Percentiles rank a stretch among this genome's conserved stretches.
These are phyloP conservation scores for Pimephales promelas DNA, from an alignment of 2,113 vertebrate genomes.

Conservation along the genomic window DNA sequence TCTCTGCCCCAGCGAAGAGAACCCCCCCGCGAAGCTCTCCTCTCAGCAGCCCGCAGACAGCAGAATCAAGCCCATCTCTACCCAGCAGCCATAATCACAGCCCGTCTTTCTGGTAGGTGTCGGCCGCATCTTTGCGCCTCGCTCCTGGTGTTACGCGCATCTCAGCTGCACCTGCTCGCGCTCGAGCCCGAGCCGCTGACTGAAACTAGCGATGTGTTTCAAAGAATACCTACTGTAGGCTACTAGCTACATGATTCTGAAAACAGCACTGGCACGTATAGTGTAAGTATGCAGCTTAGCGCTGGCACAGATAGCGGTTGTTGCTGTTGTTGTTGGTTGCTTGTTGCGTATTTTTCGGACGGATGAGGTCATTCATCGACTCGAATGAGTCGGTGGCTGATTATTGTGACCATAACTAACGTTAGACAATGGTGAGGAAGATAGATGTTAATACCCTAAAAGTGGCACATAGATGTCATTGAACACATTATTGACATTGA, in stretches of 20 bases:
- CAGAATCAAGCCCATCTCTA: background rate
- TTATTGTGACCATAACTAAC: slow-evolving; percentile 7
- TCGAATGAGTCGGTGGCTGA: background rate
- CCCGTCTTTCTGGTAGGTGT: slow-evolving; percentile 34
- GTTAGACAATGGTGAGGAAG: background rate
- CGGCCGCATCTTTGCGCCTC: background rate
- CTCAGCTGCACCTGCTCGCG: slow-evolving; percentile 33
- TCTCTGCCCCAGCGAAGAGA: slow-evolving; percentile 46
- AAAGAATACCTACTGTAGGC: background rate
- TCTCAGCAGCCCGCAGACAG: background rate
- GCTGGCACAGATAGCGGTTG: background rate
- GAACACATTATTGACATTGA: background rate
- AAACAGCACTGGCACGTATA: background rate
- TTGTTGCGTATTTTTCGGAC: slow-evolving; percentile 28
- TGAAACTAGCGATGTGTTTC: background rate
- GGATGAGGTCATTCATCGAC: slow-evolving; percentile 13
- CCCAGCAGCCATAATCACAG: background rate
- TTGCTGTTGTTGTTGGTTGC: background rate
- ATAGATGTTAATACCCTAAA: background rate
- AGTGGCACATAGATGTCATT: background rate
- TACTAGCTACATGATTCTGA: background rate
- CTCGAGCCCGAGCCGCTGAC: background rate
- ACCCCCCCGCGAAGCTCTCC: slow-evolving; percentile 37
- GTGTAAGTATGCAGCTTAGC: background rate
- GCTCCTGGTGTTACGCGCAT: slow-evolving; percentile 17